A percentile compares a stretch with the other conserved stretches of the same genome.
These are phyloP conservation scores for Agrotis segetum DNA, from an alignment of 2,888 invertebrate genomes.

Conservation along the genomic window DNA sequence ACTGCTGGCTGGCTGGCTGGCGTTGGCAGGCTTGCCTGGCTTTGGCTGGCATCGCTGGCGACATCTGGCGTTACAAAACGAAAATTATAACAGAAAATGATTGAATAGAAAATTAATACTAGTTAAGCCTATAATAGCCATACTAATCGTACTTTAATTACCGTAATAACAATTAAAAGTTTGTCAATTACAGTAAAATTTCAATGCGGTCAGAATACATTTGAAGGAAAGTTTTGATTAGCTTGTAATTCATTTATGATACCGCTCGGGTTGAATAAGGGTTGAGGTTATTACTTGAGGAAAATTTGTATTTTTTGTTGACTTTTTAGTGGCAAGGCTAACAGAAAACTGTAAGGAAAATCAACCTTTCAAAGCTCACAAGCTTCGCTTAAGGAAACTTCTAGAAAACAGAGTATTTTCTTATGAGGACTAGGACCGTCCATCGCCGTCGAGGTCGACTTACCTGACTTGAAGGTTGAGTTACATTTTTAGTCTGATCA, in stretches of 20 bases:
- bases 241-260: slow-evolving; percentile 64
- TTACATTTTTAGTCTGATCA: too few relatives aligned
- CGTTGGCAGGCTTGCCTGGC: too few relatives aligned
- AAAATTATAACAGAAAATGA: slow-evolving; percentile 10
- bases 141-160: slow-evolving; percentile 51
- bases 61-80: too few relatives aligned
- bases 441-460: too few relatives aligned
- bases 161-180: slow-evolving; percentile 63
- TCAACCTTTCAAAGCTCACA: neutral
- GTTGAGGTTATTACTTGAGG: neutral
- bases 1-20: too few relatives aligned
- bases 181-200: slow-evolving; percentile 59
- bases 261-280: slow-evolving; percentile 36
- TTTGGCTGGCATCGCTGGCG: too few relatives aligned
- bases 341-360: neutral
- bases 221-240: slow-evolving; percentile 63
- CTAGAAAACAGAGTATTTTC: neutral
- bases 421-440: neutral
- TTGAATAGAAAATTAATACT: slow-evolving; percentile 8
- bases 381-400: neutral
- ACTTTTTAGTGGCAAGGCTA: neutral
- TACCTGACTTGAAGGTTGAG: too few relatives aligned
- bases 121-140: slow-evolving; percentile 33
- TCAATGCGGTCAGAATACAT: slow-evolving; percentile 59
- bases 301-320: slow-evolving; percentile 4